phyloP scores from a whole-genome alignment of 2,888 invertebrate species.

The Melolontha melolontha region DNA sequence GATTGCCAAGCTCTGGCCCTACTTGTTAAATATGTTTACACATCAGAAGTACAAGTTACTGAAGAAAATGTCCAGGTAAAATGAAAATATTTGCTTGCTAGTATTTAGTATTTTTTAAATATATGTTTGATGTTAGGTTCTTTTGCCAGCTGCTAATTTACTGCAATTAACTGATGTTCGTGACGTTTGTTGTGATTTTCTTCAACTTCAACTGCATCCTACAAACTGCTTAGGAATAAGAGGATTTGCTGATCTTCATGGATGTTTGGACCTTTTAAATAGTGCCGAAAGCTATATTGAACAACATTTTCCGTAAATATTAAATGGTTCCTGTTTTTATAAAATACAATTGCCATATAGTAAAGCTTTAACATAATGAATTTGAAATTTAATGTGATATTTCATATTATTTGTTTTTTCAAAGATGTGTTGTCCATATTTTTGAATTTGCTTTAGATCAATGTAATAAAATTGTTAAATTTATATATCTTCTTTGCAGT shows the following conservation, averaged over 20 bases:
- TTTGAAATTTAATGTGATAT: no score
- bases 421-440: no score
- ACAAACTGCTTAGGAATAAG: slow-evolving; percentile 96
- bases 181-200: slow-evolving; percentile 92
- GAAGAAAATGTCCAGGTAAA: slow-evolving; percentile 92
- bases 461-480: no score
- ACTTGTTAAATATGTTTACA: slow-evolving; percentile 92
- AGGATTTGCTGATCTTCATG: slow-evolving; percentile 95
- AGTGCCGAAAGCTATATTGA: slow-evolving; percentile 89
- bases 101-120: slow-evolving; percentile 21
- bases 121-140: slow-evolving; percentile 66
- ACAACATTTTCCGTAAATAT: slow-evolving; percentile 86
- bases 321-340: background rate
- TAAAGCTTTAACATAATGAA: no score
- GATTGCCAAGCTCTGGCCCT: slow-evolving; percentile 87
- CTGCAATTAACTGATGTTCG: slow-evolving; percentile 86
- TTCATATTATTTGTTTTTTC: no score
- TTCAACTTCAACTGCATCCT: slow-evolving; percentile 91
- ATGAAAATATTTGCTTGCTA: background rate
- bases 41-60: slow-evolving; percentile 87
- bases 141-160: slow-evolving; percentile 90
- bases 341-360: no score
- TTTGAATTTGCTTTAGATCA: no score
- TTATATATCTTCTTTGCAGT: slow-evolving; percentile 65
- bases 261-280: slow-evolving; percentile 85